Base-by-base conservation (phyloP, 2,888 invertebrate species). In the Magallana nippona region DNA sequence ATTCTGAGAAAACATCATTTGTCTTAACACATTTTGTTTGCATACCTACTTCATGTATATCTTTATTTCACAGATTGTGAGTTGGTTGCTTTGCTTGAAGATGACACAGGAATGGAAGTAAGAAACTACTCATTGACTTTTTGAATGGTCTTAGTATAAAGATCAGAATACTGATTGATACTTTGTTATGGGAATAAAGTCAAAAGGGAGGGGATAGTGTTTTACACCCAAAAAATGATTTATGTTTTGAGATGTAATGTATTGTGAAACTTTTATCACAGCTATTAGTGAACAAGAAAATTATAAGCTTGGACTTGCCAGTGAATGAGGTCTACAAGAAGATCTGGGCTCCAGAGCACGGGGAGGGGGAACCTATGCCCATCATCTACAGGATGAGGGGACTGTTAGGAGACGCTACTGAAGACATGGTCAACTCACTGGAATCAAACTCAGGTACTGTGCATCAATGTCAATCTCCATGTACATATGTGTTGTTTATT, bases 351-450 rank as follows among this genome's bases (percentile, higher is more conserved):
- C 91, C 93, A 5, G 93, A 93, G 83, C 93, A 93, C 88, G 92
- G 92, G 95, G 97, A 97, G 90, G 97, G 97, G 77, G 99, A 98
- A 93, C 97, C 98, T 0, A 99, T 99, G 99, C 96, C 98, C 15
- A 97, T 99, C 11, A 97, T 99, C 57, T 99, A 99, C 94, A 96
- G 99, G 79, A 99, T 99, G 99, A 96, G 99, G 84, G 99, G 99
- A 0, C 95, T 99, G 83, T 96, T 99, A 11, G 99, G 99, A 1
- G 99, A 99, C 94, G 99, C 99, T 0, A 99, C 99, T 0, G 99
- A 99, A 94, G 99, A 99, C 95, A 99, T 99, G 94, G 97, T 99
- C 15, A 98, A 99, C 95, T 97, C 97, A 0, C 95, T 99, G 58
- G 97, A 97, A 88, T 96, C 96, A 92, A 98, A 96, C 94, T 96